These are phyloP conservation scores for Pygocentrus nattereri DNA, from an alignment of 2,797 vertebrate species.

Conservation along the genomic window DNA sequence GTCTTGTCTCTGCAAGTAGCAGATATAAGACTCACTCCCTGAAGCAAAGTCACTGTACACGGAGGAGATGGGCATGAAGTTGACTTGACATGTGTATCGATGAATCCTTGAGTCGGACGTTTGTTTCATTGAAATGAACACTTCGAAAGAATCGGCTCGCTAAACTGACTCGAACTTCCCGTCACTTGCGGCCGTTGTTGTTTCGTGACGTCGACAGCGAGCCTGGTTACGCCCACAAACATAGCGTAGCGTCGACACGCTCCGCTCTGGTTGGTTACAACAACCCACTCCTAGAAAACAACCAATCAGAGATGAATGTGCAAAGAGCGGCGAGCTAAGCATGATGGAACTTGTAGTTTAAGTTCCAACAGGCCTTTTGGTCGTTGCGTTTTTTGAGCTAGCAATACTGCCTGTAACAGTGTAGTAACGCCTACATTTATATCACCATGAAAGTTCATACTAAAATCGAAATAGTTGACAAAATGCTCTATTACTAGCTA, in stretches of 20 bases:
- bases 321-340: slow-evolving; percentile 17
- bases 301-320: slow-evolving; percentile 48
- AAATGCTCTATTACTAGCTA: too few relatives aligned
- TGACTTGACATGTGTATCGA: background rate
- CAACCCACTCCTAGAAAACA: slow-evolving; percentile 24
- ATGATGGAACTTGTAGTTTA: slow-evolving; percentile 47
- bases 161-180: slow-evolving; percentile 2
- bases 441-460: background rate
- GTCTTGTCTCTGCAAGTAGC: background rate
- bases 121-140: background rate
- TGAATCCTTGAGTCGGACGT: background rate
- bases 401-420: too few relatives aligned
- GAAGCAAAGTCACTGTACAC: background rate
- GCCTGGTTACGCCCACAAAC: slow-evolving; percentile 49
- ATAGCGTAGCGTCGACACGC: slow-evolving; percentile 36
- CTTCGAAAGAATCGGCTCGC: background rate
- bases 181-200: slow-evolving; percentile 58
- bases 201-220: slow-evolving; percentile 43
- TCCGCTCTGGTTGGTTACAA: slow-evolving; percentile 43
- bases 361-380: background rate
- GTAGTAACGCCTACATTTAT: background rate
- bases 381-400: background rate
- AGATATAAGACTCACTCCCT: background rate
- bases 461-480: background rate
- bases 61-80: too few relatives aligned